A percentile compares a stretch with the other conserved stretches of the same genome.
These are phyloP conservation scores for Stigmatopora argus DNA, from an alignment of 2,113 vertebrate genomes.

Conservation along the genomic window DNA sequence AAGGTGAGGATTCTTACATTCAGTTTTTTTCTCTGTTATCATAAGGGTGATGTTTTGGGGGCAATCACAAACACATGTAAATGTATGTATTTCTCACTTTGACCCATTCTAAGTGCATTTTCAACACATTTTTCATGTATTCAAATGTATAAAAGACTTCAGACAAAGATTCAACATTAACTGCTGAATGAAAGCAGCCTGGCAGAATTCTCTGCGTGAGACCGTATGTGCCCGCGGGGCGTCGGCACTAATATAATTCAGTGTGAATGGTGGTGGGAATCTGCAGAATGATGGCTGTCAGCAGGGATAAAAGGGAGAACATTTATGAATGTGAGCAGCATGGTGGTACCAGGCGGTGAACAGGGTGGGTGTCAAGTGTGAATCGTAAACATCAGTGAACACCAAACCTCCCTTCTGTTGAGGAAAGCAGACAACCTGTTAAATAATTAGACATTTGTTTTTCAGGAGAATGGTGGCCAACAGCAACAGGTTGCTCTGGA, in stretches of 20 bases:
- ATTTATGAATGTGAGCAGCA: constrained; percentile 18
- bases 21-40: neutral
- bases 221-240: constrained; percentile 6
- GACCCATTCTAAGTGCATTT: neutral
- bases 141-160: neutral
- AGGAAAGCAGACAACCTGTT: neutral
- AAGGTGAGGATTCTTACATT: neutral
- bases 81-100: neutral
- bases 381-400: neutral
- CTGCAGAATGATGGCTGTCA: constrained; percentile 14
- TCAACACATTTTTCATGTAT: neutral
- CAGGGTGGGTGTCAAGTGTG: neutral
- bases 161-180: neutral
- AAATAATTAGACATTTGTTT: neutral
- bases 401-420: neutral
- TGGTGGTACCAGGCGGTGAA: neutral
- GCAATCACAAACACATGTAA: neutral
- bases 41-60: neutral
- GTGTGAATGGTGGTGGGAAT: constrained; percentile 5
- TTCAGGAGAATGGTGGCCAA: constrained; percentile 79
- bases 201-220: constrained; percentile 19
- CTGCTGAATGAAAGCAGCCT: constrained; percentile 6
- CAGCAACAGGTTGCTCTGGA: constrained; percentile 82
- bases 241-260: constrained; percentile 28
- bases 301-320: neutral